These are phyloP conservation scores for Pecten maximus DNA, from an alignment of 2,888 invertebrate genomes.

Conservation along the genomic window DNA sequence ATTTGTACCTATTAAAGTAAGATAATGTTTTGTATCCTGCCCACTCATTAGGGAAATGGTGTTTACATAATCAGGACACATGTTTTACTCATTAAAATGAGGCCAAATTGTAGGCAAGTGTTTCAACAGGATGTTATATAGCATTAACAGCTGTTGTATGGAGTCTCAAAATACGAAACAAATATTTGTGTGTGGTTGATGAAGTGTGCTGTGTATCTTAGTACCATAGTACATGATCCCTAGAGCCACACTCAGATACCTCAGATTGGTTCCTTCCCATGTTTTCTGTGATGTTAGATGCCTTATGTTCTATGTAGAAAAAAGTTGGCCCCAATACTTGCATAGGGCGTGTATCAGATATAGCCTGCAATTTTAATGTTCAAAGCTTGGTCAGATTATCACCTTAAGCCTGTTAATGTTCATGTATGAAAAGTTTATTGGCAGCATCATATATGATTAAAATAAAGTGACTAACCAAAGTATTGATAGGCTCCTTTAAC, in stretches of 20 bases:
- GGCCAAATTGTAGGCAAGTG: not conserved
- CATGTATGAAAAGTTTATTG: not conserved
- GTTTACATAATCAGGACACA: not conserved
- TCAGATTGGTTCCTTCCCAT: not conserved
- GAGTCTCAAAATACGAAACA: not conserved
- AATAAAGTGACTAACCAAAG: not conserved
- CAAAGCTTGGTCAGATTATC: constrained; percentile 1
- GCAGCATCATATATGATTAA: not conserved
- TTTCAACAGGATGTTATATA: constrained; percentile 26
- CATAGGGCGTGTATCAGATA: constrained; percentile 22
- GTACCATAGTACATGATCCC: not conserved
- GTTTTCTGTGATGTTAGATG: constrained; percentile 9
- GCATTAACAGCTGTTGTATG: not conserved
- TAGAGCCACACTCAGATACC: not conserved
- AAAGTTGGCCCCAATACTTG: not conserved
- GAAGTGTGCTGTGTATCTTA: not conserved
- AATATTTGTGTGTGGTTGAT: constrained; percentile 13
- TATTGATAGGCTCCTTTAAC: not conserved
- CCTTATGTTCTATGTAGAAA: constrained; percentile 10
- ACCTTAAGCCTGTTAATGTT: not conserved
- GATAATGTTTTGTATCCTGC: not conserved
- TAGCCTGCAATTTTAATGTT: not conserved
- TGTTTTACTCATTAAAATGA: constrained; percentile 3
- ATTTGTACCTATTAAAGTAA: too few species aligned
- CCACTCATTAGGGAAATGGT: not conserved